Conservation (phyloP, 2,888 invertebrate genomes). For the Meteorus colon region DNA sequence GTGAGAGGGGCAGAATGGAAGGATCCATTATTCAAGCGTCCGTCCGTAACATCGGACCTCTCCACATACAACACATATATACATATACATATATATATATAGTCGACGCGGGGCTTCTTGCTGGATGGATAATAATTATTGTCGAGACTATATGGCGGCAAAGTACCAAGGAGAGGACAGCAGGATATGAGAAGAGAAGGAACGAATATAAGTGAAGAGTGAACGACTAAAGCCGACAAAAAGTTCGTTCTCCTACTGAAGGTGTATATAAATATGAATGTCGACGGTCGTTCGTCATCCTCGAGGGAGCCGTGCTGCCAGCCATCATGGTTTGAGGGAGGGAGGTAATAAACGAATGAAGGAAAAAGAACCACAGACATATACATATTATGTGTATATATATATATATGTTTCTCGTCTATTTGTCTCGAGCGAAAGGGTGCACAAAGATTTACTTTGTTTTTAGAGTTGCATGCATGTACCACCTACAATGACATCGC, state of each 20-base stretch:
- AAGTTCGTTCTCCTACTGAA: constrained; percentile 24
- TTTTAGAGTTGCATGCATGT: constrained; percentile 50
- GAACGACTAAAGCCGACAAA: constrained; percentile 26
- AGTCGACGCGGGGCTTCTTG: constrained; percentile 37
- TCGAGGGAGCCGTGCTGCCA: constrained; percentile 41
- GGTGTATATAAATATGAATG: constrained; percentile 47
- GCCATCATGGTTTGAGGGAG: constrained; percentile 18
- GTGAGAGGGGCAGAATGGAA: background rate
- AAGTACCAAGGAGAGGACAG: background rate
- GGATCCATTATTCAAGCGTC: constrained; percentile 12
- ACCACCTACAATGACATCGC: constrained; percentile 43
- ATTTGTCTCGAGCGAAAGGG: constrained; percentile 32
- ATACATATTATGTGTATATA: background rate
- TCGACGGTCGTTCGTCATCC: constrained; percentile 51
- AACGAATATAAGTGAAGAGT: constrained; percentile 30
- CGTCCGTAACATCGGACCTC: constrained; percentile 4
- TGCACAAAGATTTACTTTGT: constrained; percentile 54
- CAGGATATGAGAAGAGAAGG: constrained; percentile 4
- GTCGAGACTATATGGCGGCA: constrained; percentile 26
- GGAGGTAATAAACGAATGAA: background rate
- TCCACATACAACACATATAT: constrained; percentile 13
- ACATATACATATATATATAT: constrained; percentile 41
- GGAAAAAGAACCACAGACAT: background rate
- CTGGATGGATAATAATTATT: constrained; percentile 46
- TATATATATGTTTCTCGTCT: background rate